phyloP scores from a whole-genome alignment of 2,888 invertebrate genomes.

The Acanthosepion lycidas region DNA sequence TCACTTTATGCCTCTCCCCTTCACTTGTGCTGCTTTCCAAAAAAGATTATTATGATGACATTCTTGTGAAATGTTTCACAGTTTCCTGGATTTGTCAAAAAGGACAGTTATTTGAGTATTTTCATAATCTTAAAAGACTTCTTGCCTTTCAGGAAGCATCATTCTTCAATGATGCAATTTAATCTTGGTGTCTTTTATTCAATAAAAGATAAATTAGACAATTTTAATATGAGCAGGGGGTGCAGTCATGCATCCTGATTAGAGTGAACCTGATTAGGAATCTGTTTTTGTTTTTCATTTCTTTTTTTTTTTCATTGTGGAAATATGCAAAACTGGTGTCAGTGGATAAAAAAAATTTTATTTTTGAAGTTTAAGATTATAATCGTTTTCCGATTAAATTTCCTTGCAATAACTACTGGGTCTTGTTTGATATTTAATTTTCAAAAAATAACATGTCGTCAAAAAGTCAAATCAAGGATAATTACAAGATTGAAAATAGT shows the following conservation, averaged over 20 bases:
- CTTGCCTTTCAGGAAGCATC: not conserved
- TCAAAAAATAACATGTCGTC: no score
- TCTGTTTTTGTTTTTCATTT: no score
- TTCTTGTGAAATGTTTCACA: not conserved
- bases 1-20: not conserved
- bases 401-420: no score
- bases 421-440: no score
- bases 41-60: not conserved
- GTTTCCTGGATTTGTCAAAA: not conserved
- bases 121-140: not conserved
- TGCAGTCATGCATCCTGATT: not conserved
- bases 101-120: not conserved
- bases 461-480: no score
- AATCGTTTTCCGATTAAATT: no score
- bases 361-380: no score
- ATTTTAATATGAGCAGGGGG: not conserved
- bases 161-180: not conserved
- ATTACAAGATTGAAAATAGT: no score
- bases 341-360: no score
- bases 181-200: not conserved
- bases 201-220: not conserved
- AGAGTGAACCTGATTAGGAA: no score
- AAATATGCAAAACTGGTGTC: no score
- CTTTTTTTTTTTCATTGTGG: no score
- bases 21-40: not conserved